These are phyloP conservation scores for Syrrhaptes paradoxus DNA, from an alignment of 2,113 vertebrate genomes.

Conservation along the genomic window DNA sequence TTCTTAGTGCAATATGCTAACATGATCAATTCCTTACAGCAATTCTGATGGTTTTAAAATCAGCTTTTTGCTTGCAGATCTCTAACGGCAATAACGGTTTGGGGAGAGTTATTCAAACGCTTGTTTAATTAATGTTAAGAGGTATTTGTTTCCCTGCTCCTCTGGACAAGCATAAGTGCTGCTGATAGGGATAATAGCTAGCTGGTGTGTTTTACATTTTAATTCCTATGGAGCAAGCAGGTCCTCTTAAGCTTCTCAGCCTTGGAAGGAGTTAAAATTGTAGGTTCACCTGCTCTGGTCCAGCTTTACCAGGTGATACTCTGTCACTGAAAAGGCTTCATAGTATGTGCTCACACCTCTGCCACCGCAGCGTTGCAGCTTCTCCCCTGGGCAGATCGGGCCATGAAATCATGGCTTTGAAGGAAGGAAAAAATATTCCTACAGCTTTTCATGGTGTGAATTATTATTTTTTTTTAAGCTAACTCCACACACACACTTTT, in stretches of 20 bases:
- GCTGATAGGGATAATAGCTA: background rate
- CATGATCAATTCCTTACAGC: background rate
- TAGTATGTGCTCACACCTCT: background rate
- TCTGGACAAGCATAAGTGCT: background rate
- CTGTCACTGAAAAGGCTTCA: background rate
- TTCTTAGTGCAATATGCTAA: background rate
- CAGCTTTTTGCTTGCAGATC: background rate
- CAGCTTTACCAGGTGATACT: background rate
- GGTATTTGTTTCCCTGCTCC: background rate
- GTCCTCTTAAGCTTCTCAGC: background rate
- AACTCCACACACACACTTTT: background rate
- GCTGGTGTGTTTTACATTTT: background rate
- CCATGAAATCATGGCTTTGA: slow-evolving; percentile 19
- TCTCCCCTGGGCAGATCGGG: slow-evolving; percentile 23
- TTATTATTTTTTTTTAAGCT: background rate
- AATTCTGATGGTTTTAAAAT: background rate
- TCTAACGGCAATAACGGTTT: background rate
- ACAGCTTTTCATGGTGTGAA: background rate
- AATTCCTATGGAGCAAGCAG: background rate
- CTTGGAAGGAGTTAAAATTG: background rate
- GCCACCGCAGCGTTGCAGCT: background rate
- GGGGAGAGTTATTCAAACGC: background rate
- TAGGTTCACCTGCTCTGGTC: background rate
- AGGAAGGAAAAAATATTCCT: background rate
- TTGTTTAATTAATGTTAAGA: background rate